These are phyloP conservation scores for Phalacrocorax pelagicus DNA, from an alignment of 2,113 vertebrate species.

Conservation along the genomic window DNA sequence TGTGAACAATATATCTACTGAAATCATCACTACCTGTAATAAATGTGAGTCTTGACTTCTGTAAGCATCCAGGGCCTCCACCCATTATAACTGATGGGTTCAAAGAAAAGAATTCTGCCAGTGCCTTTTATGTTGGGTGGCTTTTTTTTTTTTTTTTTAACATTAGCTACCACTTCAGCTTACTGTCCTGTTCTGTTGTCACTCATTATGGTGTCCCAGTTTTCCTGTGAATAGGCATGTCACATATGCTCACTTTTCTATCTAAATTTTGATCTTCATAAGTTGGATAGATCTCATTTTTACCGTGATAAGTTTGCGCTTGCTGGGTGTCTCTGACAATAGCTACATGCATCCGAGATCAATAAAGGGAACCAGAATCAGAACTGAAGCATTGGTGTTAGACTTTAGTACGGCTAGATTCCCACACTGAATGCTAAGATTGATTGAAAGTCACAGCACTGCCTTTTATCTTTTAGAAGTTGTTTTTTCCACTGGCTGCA, in stretches of 20 bases:
- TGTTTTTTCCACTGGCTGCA: slow-evolving; percentile 65
- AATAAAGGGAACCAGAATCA: not conserved
- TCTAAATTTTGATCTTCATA: not conserved
- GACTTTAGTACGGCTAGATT: not conserved
- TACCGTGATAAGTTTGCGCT: not conserved
- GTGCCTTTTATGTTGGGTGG: not conserved
- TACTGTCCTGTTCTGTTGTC: not conserved
- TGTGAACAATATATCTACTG: not conserved
- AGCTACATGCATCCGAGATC: not conserved
- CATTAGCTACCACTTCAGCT: not conserved
- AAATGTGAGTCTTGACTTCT: slow-evolving; percentile 28
- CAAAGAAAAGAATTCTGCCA: slow-evolving; percentile 15
- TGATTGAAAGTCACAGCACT: slow-evolving; percentile 35
- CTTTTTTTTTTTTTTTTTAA: not conserved
- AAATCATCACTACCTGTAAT: slow-evolving; percentile 45
- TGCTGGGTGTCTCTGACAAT: not conserved
- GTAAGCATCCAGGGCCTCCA: not conserved
- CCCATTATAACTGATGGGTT: slow-evolving; percentile 24
- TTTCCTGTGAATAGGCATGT: not conserved
- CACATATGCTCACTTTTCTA: not conserved
- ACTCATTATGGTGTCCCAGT: not conserved
- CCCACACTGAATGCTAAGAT: not conserved
- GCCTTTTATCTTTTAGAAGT: slow-evolving; percentile 61
- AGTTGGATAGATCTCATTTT: not conserved
- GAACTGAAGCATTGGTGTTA: not conserved